Conservation (phyloP, 2,888 invertebrate species). For the Phlogophora meticulosa region DNA sequence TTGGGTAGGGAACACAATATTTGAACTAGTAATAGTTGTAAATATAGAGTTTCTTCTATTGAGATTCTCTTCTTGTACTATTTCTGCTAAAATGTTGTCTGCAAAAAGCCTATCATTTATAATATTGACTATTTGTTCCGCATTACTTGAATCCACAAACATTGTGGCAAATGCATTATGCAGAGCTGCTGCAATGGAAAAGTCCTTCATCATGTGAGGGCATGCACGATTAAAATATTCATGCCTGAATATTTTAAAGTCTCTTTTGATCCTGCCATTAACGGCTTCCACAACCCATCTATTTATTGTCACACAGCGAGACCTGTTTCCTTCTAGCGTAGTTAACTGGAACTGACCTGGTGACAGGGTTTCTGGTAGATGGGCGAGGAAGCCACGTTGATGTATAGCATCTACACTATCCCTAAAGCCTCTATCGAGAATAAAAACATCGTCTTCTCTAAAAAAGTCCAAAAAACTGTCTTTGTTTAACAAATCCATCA, state of each 20-base stretch:
- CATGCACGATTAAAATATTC: conserved; percentile 32
- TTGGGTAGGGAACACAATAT: too few relatives aligned
- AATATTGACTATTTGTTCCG: conserved; percentile 16
- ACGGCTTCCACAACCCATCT: conserved; percentile 33
- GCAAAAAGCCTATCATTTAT: conserved; percentile 9
- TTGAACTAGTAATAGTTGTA: too few relatives aligned
- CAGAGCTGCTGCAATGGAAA: conserved; percentile 21
- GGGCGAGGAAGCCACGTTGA: conserved; percentile 30
- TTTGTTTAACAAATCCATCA: conserved; percentile 22
- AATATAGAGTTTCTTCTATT: conserved; percentile 17
- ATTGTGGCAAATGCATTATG: conserved; percentile 36
- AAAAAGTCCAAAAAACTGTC: conserved; percentile 15
- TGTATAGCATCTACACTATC: conserved; percentile 27
- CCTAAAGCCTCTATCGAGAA: conserved; percentile 14
- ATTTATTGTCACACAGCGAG: conserved; percentile 30
- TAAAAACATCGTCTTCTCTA: conserved; percentile 23
- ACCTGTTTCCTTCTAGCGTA: conserved; percentile 10
- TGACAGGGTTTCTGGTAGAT: conserved; percentile 29
- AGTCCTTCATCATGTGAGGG: conserved; percentile 34
- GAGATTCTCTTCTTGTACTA: conserved; percentile 5
- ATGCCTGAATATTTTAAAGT: conserved; percentile 34
- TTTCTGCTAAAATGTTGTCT: conserved; percentile 7
- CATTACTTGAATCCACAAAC: conserved; percentile 22
- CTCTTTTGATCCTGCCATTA: conserved; percentile 29
- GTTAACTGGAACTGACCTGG: conserved; percentile 18